Evolutionary conservation across 2,113 vertebrate genomes (phyloP), one percentile per base, ranked within the genome.

Genomic region (Hemibagrus wyckioides): DNA sequence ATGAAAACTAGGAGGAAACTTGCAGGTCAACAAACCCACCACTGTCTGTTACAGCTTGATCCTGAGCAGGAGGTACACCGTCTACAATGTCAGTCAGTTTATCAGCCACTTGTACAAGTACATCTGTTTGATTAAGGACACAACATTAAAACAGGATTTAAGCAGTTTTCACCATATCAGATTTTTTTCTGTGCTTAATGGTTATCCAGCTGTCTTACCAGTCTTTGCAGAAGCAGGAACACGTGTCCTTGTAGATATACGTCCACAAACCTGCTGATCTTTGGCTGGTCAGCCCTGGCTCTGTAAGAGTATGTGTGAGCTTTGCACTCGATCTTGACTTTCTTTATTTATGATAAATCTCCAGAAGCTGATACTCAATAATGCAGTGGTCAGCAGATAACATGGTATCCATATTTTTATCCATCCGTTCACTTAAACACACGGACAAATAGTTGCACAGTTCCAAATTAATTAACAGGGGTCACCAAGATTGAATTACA

Each of bases 21-120:
- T 23, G 13, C 5, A 50, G 50, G 19, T 81, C 25, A 21, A n/a
- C 33, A 77, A 50, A 73, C 79, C 73, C 83, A 28, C 76, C 13
- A 33, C 17, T 5, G 21, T 88, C 90, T 36, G 54, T 0, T 39
- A 30, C 39, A 2, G 65, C 1, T 19, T 25, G 30, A 17, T 83
- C 63, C 33, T 30, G 7, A 67, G 28, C 7, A 48, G 82, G 33
- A 15, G 41, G n/a, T 13, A 21, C 76, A n/a, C 23, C 44, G 81
- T 91, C 86, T 67, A 83, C 88, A 73, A 92, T 90, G 44, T 67
- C 36, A 61, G 85, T 61, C 61, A 91, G 86, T 25, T 75, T 63
- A 52, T 88, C 83, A n/a, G 87, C 84, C 65, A 91, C 89, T 54
- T 36, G n/a, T n/a, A 3, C 39, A 50, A 85, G 56, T 4, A 10